Evolutionary conservation across 2,113 vertebrate genomes (phyloP), one percentile per base, ranked within the genome.

Genomic region (Pholis gunnellus): DNA sequence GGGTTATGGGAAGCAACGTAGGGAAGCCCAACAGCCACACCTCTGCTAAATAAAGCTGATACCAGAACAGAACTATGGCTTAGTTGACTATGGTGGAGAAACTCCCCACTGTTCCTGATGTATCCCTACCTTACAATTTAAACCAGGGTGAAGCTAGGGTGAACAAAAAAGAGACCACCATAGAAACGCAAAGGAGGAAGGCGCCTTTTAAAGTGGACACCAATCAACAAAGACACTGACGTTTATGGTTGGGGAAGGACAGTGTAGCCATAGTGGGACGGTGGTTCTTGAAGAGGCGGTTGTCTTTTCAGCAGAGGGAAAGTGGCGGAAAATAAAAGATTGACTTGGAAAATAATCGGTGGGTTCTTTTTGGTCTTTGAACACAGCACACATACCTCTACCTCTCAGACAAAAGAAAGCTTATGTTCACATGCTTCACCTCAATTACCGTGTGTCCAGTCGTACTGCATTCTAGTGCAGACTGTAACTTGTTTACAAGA

Each of bases 1-100:
- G 76, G 84, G 74, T 91, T 89, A 82, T 84, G 81, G 74, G 79
- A 88, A 83, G 71, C 81, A 84, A 63, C 27, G 79, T 42, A 78
- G 77, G 69, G 72, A 92, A 92, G 85, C 75, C 88, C 81, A 76
- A 75, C 79, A 84, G 78, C 89, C 89, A 92, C 91, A 94, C 87
- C 88, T 92, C 88, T 31, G 82, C 89, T 93, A 93, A 91, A 93
- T 90, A 89, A 88, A 92, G 85, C 73, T 70, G 78, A 89, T 79
- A 87, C 88, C 82, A 90, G 78, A 93, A 87, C 80, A 89, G 87
- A 85, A 83, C 50, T 69, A 31, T 77, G 75, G 66, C 66, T 67
- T n/a, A 27, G 79, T 90, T 86, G 48, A 86, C 72, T 77, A n/a
- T 77, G 86, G 80, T 40, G 25, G 50, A 83, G 46, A 89, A 92